Conservation (phyloP, 53 echinoderm and acorn worm species). For the Zoroaster sp. region DNA sequence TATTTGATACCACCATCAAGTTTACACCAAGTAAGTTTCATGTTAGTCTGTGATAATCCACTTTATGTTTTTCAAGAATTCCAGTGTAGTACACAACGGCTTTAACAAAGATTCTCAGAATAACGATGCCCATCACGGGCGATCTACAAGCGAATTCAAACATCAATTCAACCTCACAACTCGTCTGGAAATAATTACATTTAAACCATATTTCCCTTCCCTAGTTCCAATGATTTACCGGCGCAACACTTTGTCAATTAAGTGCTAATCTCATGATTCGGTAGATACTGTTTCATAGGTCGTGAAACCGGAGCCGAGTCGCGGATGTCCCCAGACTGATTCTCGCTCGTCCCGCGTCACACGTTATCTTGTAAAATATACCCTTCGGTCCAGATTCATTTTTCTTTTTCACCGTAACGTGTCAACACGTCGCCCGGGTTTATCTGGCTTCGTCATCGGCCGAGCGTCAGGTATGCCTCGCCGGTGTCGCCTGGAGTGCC, state of each 20-base stretch:
- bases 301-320: neutral
- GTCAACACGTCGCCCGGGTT: conserved; percentile 47
- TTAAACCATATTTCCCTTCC: neutral
- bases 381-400: neutral
- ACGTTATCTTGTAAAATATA: conserved; percentile 38
- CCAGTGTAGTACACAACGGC: no score
- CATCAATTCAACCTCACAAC: conserved; percentile 32
- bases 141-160: neutral
- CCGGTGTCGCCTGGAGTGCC: conserved; percentile 18
- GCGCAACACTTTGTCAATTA: conserved; percentile 41
- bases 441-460: conserved; percentile 33
- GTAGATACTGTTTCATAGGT: conserved; percentile 40
- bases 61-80: no score
- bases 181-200: conserved; percentile 41
- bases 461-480: conserved; percentile 29
- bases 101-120: neutral
- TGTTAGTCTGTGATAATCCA: no score
- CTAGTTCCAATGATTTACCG: conserved; percentile 15
- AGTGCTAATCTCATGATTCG: conserved; percentile 18
- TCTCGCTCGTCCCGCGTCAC: neutral
- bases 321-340: conserved; percentile 5
- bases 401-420: neutral
- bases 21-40: no score
- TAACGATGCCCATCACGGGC: neutral
- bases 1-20: no score